Percentiles rank a stretch among this genome's conserved stretches.
These are phyloP conservation scores for Proterorhinus semilunaris DNA, from an alignment of 2,113 vertebrate genomes.

Conservation along the genomic window DNA sequence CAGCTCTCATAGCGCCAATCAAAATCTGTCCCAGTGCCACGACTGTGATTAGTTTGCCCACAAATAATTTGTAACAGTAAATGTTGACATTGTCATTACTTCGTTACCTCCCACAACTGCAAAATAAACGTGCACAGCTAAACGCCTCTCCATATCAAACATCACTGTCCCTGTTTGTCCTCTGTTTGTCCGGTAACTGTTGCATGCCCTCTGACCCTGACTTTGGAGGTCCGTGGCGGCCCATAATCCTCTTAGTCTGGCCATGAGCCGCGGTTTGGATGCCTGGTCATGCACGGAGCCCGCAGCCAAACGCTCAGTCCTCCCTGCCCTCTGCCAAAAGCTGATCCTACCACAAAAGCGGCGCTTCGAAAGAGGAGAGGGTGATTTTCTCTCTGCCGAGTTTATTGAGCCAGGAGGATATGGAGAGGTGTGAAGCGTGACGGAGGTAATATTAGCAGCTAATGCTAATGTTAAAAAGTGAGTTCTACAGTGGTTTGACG, in stretches of 20 bases:
- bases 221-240: constrained; percentile 26
- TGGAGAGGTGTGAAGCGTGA: neutral
- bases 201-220: constrained; percentile 51
- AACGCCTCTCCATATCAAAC: neutral
- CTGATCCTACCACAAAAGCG: neutral
- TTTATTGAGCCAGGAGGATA: constrained; percentile 7
- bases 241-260: constrained; percentile 60
- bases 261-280: constrained; percentile 59
- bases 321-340: constrained; percentile 1
- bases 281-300: constrained; percentile 63
- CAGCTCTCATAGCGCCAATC: too few species aligned
- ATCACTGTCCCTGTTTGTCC: constrained; percentile 24
- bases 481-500: neutral
- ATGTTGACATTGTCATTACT: neutral
- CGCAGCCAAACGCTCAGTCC: constrained; percentile 36
- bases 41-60: too few species aligned
- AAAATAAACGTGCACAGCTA: neutral
- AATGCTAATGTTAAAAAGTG: neutral
- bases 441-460: neutral
- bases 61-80: too few species aligned
- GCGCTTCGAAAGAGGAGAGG: neutral
- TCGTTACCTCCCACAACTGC: neutral
- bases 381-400: neutral
- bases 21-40: too few species aligned
- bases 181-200: constrained; percentile 35